phyloP scores from a whole-genome alignment of 2,797 vertebrate species.

The Galagoides demidoff region DNA sequence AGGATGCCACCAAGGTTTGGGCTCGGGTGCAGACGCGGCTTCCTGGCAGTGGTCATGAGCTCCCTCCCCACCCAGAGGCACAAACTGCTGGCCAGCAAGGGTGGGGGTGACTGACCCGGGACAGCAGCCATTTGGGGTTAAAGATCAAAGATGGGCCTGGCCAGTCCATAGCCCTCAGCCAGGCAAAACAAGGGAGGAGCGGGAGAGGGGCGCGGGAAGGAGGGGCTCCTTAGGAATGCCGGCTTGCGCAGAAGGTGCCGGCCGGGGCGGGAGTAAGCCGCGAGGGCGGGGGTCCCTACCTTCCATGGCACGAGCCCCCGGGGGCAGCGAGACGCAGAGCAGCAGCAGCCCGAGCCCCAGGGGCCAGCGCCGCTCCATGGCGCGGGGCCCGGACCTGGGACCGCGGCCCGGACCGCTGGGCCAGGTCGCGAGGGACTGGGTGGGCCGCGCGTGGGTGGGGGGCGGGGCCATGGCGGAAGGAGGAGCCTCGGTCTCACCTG shows the following conservation, averaged over 20 bases:
- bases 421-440: conserved; percentile 50
- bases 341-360: conserved; percentile 78
- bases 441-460: neutral
- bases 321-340: conserved; percentile 73
- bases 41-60: neutral
- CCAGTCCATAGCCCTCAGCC: conserved; percentile 24
- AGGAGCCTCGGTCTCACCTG: conserved; percentile 76
- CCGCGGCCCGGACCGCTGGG: conserved; percentile 54
- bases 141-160: conserved; percentile 71
- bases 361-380: conserved; percentile 81
- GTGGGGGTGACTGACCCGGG: conserved; percentile 18
- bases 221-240: conserved; percentile 65
- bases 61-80: neutral
- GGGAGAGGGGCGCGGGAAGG: neutral
- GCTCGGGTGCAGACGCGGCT: neutral
- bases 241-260: neutral
- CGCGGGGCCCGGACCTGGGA: conserved; percentile 75
- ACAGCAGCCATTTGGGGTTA: conserved; percentile 54
- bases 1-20: neutral
- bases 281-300: conserved; percentile 78
- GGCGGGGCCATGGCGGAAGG: conserved; percentile 43
- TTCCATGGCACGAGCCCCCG: conserved; percentile 83
- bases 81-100: neutral
- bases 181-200: neutral
- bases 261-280: neutral